Conservation (phyloP, 2,113 vertebrate genomes). For the Aix galericulata region DNA sequence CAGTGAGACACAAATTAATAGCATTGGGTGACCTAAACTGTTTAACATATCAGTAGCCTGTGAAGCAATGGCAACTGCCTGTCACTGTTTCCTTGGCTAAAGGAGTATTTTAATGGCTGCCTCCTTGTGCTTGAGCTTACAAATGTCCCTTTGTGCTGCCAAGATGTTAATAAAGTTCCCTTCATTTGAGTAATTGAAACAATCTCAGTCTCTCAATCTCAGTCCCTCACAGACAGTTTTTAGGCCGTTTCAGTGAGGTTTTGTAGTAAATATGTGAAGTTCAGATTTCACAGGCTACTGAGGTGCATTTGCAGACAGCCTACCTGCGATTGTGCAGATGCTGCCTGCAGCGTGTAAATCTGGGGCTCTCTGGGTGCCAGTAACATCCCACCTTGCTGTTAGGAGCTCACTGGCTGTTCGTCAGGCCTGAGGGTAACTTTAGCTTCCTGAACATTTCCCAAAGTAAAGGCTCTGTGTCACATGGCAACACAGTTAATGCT, state of each 20-base stretch:
- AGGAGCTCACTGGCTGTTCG: not conserved
- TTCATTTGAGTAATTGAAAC: not conserved
- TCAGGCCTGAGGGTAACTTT: not conserved
- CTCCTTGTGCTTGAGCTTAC: constrained; percentile 24
- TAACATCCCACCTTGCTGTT: not conserved
- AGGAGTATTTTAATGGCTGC: not conserved
- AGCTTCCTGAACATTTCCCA: not conserved
- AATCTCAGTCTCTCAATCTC: not conserved
- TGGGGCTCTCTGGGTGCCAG: not conserved
- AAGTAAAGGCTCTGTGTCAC: not conserved
- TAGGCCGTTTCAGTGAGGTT: not conserved
- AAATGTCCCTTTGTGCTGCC: constrained; percentile 40
- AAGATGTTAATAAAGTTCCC: constrained; percentile 1
- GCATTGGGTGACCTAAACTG: not conserved
- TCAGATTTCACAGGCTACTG: not conserved
- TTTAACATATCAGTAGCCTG: constrained; percentile 13
- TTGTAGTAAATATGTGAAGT: not conserved
- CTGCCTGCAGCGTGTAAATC: not conserved
- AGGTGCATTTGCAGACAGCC: not conserved
- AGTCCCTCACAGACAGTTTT: not conserved
- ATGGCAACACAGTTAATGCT: not conserved
- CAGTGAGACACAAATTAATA: not conserved
- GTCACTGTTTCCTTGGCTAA: constrained; percentile 33
- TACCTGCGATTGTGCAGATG: not conserved
- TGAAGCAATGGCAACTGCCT: constrained; percentile 42